Conservation (phyloP, 1,140 invertebrate genomes). For the Drosophila melanica region DNA sequence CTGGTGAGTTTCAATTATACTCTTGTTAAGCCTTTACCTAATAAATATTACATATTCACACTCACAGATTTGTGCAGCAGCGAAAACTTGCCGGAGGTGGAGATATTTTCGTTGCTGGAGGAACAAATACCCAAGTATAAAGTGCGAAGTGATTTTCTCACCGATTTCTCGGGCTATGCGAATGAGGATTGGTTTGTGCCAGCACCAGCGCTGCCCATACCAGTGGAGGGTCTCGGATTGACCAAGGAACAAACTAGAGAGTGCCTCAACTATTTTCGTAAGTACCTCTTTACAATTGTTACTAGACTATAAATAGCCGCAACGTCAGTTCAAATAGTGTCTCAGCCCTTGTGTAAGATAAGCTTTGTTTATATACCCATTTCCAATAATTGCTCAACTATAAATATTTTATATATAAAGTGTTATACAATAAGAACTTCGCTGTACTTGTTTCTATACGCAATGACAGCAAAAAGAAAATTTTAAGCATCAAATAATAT, state of each 20-base stretch:
- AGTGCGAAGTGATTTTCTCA: constrained; percentile 95
- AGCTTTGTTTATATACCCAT: not conserved
- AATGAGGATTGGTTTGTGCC: constrained; percentile 97
- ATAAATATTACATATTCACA: constrained; percentile 27
- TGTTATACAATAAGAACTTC: constrained; percentile 28
- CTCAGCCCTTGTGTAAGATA: constrained; percentile 4
- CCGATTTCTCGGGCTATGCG: constrained; percentile 97
- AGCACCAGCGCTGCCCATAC: constrained; percentile 90
- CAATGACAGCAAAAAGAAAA: constrained; percentile 16
- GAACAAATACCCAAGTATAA: constrained; percentile 98
- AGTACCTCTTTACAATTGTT: constrained; percentile 85
- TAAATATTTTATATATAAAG: not conserved
- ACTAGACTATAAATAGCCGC: constrained; percentile 3
- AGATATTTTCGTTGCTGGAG: constrained; percentile 96
- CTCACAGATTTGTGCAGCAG: constrained; percentile 93
- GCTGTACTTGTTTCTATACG: constrained; percentile 3
- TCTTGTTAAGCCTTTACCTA: constrained; percentile 22
- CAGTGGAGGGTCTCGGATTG: constrained; percentile 91
- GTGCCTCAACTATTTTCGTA: constrained; percentile 97
- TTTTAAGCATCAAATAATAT: constrained; percentile 3
- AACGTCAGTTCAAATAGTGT: not conserved
- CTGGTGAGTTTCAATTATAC: constrained; percentile 63
- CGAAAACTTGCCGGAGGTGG: constrained; percentile 94
- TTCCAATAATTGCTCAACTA: constrained; percentile 12
- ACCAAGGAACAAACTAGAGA: constrained; percentile 97